Evolutionary conservation across 1,140 invertebrate species (phyloP).

Genomic region (Dreissena rostriformis): DNA sequence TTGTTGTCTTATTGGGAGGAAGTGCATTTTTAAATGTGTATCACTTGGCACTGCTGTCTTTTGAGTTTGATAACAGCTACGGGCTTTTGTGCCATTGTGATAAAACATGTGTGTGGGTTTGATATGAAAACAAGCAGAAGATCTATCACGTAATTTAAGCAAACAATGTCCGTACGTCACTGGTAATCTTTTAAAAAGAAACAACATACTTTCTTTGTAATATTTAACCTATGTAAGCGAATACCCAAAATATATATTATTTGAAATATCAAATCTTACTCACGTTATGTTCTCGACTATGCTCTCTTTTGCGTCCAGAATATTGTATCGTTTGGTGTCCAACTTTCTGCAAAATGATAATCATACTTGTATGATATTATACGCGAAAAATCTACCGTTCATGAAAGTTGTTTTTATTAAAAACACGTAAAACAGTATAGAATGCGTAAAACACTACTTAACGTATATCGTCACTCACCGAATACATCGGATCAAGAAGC

Average conservation of each 20-base stretch:
- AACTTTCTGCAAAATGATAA: background rate
- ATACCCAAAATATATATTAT: too few species aligned
- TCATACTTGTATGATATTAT: background rate
- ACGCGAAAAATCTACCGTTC: too few species aligned
- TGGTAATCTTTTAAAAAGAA: too few species aligned
- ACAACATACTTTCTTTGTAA: too few species aligned
- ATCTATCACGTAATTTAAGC: background rate
- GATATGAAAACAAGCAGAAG: background rate
- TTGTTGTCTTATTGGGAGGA: background rate
- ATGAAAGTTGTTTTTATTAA: too few species aligned
- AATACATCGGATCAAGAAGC: slow-evolving; percentile 30
- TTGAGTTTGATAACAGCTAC: background rate
- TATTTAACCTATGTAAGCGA: too few species aligned
- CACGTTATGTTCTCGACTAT: slow-evolving; percentile 9
- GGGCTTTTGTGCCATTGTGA: background rate
- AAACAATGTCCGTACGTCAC: too few species aligned
- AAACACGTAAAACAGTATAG: too few species aligned
- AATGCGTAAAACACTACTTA: too few species aligned
- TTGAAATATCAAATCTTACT: background rate
- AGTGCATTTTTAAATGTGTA: background rate
- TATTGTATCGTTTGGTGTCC: slow-evolving; percentile 11
- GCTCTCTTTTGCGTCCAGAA: slow-evolving; percentile 8
- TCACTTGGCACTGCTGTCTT: background rate
- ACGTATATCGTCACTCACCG: background rate
- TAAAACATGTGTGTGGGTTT: background rate